These are phyloP conservation scores for Drosophila rubida DNA, from an alignment of 2,888 invertebrate species.

Conservation along the genomic window DNA sequence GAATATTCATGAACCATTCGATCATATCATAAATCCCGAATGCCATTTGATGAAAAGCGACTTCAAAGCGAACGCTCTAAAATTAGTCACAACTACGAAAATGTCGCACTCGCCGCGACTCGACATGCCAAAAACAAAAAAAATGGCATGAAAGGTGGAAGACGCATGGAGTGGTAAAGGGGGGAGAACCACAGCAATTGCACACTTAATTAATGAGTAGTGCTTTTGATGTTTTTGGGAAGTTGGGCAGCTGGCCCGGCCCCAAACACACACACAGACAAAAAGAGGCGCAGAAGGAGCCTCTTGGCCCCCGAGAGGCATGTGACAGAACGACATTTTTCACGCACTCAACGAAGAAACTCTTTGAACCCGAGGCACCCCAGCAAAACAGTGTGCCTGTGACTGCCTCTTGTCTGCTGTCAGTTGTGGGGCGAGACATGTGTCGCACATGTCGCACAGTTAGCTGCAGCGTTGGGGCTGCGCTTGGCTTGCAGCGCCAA, in stretches of 20 bases:
- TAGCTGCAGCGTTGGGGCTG: constrained; percentile 14
- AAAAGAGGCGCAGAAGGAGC: too few relatives aligned
- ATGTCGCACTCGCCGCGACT: constrained; percentile 31
- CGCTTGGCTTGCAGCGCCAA: constrained; percentile 35
- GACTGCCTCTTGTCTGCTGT: constrained; percentile 4
- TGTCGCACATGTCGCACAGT: constrained; percentile 68
- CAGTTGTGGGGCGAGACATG: constrained; percentile 46
- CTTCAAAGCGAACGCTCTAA: constrained; percentile 71
- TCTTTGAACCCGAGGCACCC: constrained; percentile 63
- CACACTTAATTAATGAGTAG: constrained; percentile 84
- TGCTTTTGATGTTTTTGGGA: constrained; percentile 77
- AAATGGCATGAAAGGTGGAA: constrained; percentile 16
- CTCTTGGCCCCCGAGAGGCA: constrained; percentile 25
- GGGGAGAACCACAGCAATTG: constrained; percentile 66
- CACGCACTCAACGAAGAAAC: constrained; percentile 67
- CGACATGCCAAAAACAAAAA: constrained; percentile 23
- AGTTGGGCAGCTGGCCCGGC: constrained; percentile 61
- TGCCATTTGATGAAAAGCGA: constrained; percentile 41
- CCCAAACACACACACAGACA: constrained; percentile 19
- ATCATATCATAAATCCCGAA: constrained; percentile 26
- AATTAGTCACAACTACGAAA: constrained; percentile 64
- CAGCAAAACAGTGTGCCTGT: constrained; percentile 29
- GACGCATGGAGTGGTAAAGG: constrained; percentile 25
- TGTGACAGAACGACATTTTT: constrained; percentile 77
- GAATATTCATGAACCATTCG: constrained; percentile 5